phyloP scores from a whole-genome alignment of 2,888 invertebrate genomes.

The Slavum lentiscoides region DNA sequence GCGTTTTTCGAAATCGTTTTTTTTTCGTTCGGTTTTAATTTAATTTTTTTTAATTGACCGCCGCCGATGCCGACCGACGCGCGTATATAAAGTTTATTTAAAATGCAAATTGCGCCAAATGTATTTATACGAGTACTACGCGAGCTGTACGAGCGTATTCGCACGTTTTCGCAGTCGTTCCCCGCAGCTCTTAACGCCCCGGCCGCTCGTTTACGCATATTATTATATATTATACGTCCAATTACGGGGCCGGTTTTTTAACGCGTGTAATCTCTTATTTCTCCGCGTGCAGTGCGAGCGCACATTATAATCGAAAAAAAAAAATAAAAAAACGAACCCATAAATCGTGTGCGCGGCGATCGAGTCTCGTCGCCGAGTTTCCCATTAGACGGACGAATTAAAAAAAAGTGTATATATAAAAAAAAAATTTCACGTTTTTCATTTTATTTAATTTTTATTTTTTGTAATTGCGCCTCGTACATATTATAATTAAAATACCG shows the following conservation, averaged over 20 bases:
- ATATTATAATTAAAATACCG: slow-evolving; percentile 28
- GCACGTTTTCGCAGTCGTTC: not conserved
- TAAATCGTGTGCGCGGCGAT: slow-evolving; percentile 40
- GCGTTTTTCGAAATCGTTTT: too few relatives aligned
- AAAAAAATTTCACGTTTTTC: too few relatives aligned
- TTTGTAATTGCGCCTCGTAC: slow-evolving; percentile 8
- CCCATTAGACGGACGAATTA: slow-evolving; percentile 50
- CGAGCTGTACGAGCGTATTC: not conserved
- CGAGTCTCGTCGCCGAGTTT: slow-evolving; percentile 32
- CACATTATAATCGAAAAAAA: not conserved
- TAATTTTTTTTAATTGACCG: too few relatives aligned
- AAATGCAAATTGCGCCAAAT: slow-evolving; percentile 45
- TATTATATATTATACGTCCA: slow-evolving; percentile 10
- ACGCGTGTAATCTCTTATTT: not conserved
- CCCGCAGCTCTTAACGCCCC: not conserved
- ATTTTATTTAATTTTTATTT: too few relatives aligned
- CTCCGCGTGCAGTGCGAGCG: not conserved
- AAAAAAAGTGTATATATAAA: not conserved
- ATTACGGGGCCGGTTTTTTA: slow-evolving; percentile 45
- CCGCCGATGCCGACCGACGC: too few relatives aligned
- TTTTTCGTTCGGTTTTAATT: too few relatives aligned
- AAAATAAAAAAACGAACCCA: slow-evolving; percentile 44
- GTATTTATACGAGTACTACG: too few relatives aligned
- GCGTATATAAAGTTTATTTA: slow-evolving; percentile 36
- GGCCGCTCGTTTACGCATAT: too few relatives aligned